Evolutionary conservation across 2,113 vertebrate genomes (phyloP), one percentile per base, ranked within the genome.

Genomic region (Megaceryle maxima): DNA sequence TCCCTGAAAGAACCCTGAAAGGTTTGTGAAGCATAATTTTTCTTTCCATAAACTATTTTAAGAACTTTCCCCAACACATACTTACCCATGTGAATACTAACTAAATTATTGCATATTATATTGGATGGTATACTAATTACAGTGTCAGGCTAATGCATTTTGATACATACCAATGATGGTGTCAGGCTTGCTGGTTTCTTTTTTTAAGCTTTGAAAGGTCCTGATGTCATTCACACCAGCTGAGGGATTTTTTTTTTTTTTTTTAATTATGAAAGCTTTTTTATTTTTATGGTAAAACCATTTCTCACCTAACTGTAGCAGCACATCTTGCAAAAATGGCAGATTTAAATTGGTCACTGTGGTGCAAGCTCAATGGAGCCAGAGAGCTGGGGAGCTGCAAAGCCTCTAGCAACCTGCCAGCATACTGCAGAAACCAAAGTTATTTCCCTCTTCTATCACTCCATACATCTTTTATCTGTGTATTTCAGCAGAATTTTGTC

Each of bases 61-160:
- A 93, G 88, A 93, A 63, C 31, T 33, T 19, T 80, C 88, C 90
- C n/a, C 60, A 69, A 77, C 37, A 59, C 41, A 8, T 46, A 75
- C 59, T 88, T 74, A 74, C 75, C 55, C 74, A 50, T 11, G n/a
- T 55, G 86, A 95, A 86, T 72, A 29, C 88, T 93, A 90, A 96
- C 86, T 92, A 70, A 92, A 86, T 94, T 88, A 92, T 31, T 74
- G 53, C 67, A 53, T 66, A 69, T 85, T 88, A 87, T 43, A 63
- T 62, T 92, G 80, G 77, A 59, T 39, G 56, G 60, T 22, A 22
- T 21, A 68, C 63, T 80, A 72, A 87, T 94, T 78, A 83, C 8
- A 18, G 26, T 92, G 88, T 79, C 92, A 94, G 31, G 64, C 31
- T 83, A 92, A 81, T 63, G 64, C 69, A 43, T 68, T 87, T 25